phyloP scores from a whole-genome alignment of 2,888 invertebrate species.

The Lepidocyrtinus sp. region DNA sequence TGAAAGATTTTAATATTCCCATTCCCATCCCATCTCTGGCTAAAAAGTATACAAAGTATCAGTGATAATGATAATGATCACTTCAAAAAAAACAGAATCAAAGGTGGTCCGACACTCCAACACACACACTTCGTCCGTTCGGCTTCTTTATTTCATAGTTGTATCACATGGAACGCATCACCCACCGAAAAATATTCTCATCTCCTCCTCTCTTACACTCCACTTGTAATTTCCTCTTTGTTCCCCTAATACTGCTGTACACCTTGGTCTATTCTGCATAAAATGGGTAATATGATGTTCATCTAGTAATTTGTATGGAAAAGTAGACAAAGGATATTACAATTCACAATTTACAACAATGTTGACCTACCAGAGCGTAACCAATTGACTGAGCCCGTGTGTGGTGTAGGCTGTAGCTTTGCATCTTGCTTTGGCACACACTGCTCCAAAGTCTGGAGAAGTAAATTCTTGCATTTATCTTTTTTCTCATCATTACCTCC shows the following conservation, averaged over 20 bases:
- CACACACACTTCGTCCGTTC: slow-evolving; percentile 21
- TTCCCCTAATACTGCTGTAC: neutral
- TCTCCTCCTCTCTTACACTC: slow-evolving; percentile 42
- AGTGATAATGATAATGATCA: slow-evolving; percentile 37
- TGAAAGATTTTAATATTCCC: too few relatives aligned
- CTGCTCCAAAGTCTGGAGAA: slow-evolving; percentile 21
- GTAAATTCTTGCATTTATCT: slow-evolving; percentile 2
- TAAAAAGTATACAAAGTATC: too few relatives aligned
- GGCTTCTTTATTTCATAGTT: too few relatives aligned
- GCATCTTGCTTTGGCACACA: too few relatives aligned
- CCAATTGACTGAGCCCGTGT: slow-evolving; percentile 63
- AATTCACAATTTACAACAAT: slow-evolving; percentile 40
- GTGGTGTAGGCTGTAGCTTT: too few relatives aligned
- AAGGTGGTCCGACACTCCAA: slow-evolving; percentile 62
- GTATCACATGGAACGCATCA: neutral
- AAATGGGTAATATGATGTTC: neutral
- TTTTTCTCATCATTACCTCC: slow-evolving; percentile 41
- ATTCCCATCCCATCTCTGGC: too few relatives aligned
- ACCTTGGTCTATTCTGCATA: slow-evolving; percentile 1
- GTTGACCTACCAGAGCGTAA: slow-evolving; percentile 70
- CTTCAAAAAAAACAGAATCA: slow-evolving; percentile 61
- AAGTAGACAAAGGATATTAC: too few relatives aligned
- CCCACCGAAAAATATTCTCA: slow-evolving; percentile 23
- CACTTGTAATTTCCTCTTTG: slow-evolving; percentile 44
- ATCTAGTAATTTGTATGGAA: slow-evolving; percentile 46